A percentile compares a stretch with the other conserved stretches of the same genome.
These are phyloP conservation scores for Oxycera nigricornis DNA, from an alignment of 2,888 invertebrate species.

Conservation along the genomic window DNA sequence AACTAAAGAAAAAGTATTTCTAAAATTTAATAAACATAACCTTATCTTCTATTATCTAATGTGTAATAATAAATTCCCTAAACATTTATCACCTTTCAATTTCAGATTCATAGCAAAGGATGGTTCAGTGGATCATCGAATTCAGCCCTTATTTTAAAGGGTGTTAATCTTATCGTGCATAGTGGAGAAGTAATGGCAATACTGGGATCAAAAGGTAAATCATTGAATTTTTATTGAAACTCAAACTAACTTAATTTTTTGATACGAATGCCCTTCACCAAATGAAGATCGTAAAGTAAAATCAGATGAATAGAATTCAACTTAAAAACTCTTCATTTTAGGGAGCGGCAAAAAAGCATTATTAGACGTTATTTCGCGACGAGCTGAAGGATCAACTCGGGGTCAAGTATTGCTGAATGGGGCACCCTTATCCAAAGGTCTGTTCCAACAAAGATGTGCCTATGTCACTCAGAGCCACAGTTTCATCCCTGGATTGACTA, in stretches of 20 bases:
- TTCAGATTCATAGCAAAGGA: constrained; percentile 80
- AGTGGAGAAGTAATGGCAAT: constrained; percentile 94
- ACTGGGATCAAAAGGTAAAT: constrained; percentile 85
- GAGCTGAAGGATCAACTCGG: constrained; percentile 80
- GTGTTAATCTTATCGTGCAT: constrained; percentile 88
- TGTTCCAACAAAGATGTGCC: constrained; percentile 86
- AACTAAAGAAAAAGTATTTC: too few species aligned
- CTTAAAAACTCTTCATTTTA: constrained; percentile 60
- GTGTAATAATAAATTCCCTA: too few species aligned
- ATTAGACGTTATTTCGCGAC: constrained; percentile 86
- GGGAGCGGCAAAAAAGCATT: constrained; percentile 95
- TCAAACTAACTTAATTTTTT: too few species aligned
- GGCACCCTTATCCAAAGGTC: constrained; percentile 77
- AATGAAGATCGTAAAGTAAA: not conserved
- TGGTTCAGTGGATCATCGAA: constrained; percentile 79
- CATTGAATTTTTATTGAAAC: too few species aligned
- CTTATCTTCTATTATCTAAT: too few species aligned
- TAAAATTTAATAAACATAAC: too few species aligned
- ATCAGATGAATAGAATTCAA: not conserved
- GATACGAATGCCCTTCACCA: not conserved
- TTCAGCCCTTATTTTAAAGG: constrained; percentile 87
- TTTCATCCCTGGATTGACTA: constrained; percentile 84
- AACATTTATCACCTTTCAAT: too few species aligned
- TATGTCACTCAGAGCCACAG: constrained; percentile 88
- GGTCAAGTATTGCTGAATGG: constrained; percentile 92